phyloP scores from a whole-genome alignment of 2,888 invertebrate species.

The Chymomyza caudatula region DNA sequence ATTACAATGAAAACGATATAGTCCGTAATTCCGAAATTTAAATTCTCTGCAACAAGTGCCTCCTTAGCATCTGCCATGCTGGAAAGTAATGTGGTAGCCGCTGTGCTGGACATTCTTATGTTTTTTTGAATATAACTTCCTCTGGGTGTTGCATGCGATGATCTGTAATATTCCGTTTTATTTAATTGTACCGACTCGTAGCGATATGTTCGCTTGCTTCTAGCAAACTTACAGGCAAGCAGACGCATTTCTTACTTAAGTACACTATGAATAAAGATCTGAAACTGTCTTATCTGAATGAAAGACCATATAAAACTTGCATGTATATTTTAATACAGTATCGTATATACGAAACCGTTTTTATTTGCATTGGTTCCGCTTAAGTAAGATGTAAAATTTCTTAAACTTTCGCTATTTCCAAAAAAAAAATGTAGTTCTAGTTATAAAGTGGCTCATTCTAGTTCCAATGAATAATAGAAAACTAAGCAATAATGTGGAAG shows the following conservation, averaged over 20 bases:
- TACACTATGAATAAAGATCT: constrained; percentile 8
- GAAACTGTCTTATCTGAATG: constrained; percentile 18
- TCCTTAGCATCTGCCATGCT: neutral
- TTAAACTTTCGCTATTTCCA: no score
- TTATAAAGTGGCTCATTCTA: no score
- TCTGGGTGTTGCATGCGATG: neutral
- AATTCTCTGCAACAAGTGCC: constrained; percentile 26
- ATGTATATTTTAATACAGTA: neutral
- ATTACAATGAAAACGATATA: constrained; percentile 80
- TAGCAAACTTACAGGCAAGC: constrained; percentile 19
- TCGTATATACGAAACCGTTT: no score
- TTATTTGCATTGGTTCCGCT: neutral
- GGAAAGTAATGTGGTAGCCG: constrained; percentile 5
- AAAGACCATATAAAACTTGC: neutral
- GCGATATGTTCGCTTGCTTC: constrained; percentile 15
- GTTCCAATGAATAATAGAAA: no score
- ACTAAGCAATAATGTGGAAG: no score
- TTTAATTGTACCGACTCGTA: neutral
- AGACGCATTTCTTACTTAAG: constrained; percentile 29
- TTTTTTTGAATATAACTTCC: neutral
- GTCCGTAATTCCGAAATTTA: constrained; percentile 76
- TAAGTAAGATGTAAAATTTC: no score
- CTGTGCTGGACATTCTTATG: constrained; percentile 34
- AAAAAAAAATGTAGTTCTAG: no score
- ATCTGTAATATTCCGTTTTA: neutral